These are phyloP conservation scores for Taxidea taxus DNA, from an alignment of 2,113 vertebrate genomes.

Conservation along the genomic window DNA sequence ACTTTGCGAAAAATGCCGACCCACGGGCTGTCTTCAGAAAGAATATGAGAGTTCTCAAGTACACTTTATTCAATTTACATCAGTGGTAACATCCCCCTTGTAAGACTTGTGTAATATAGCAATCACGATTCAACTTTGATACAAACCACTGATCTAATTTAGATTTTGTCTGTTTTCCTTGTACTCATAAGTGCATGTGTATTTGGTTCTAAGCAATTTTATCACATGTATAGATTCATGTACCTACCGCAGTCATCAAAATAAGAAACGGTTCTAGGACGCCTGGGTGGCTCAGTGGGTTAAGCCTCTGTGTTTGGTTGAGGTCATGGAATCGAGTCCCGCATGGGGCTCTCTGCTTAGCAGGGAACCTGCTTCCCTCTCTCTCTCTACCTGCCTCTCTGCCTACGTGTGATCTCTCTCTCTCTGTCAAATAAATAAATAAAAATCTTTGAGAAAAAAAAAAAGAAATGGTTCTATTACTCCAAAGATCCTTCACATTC, in stretches of 20 bases:
- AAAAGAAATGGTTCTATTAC: background rate
- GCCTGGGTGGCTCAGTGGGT: too few species aligned
- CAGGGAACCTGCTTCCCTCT: too few species aligned
- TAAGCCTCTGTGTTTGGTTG: too few species aligned
- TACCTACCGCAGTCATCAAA: background rate
- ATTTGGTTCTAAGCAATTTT: background rate
- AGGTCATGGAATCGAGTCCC: too few species aligned
- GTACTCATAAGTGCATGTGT: background rate
- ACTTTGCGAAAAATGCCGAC: background rate
- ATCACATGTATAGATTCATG: background rate
- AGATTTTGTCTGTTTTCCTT: background rate
- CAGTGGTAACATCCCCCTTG: background rate
- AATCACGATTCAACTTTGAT: background rate
- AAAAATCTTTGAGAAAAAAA: too few species aligned
- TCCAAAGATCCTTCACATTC: background rate
- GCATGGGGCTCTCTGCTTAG: too few species aligned
- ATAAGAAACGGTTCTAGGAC: background rate
- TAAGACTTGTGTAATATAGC: background rate
- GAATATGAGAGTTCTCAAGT: background rate
- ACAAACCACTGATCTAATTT: background rate
- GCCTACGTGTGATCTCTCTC: too few species aligned
- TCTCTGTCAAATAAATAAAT: too few species aligned
- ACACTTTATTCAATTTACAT: rapidly evolving
- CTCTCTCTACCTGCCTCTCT: too few species aligned
- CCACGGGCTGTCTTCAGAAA: background rate